Evolutionary conservation across 2,113 vertebrate species (phyloP).

Genomic region (Andinoacara biseriatus): DNA sequence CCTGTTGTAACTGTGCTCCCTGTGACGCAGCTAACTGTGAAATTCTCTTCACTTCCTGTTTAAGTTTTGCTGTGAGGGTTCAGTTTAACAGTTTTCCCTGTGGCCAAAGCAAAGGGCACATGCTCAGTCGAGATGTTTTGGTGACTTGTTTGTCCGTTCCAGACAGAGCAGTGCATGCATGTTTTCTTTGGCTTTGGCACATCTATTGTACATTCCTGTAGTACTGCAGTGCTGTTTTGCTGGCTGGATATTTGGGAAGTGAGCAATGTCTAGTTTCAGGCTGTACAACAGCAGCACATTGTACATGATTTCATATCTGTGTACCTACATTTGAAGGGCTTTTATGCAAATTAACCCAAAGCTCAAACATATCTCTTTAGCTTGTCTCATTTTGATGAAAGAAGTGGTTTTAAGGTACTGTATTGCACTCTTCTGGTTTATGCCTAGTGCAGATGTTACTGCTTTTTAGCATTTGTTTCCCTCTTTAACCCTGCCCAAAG

Average conservation of each 20-base stretch:
- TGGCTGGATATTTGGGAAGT: constrained; percentile 28
- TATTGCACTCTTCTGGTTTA: neutral
- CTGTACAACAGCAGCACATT: neutral
- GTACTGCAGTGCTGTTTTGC: constrained; percentile 17
- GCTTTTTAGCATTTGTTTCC: neutral
- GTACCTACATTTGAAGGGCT: neutral
- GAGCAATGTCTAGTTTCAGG: constrained; percentile 10
- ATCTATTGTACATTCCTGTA: constrained; percentile 19
- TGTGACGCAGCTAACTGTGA: constrained; percentile 46
- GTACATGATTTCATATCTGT: neutral
- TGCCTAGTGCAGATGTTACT: neutral
- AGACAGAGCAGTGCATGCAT: constrained; percentile 23
- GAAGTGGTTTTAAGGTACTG: neutral
- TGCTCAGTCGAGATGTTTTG: constrained; percentile 27
- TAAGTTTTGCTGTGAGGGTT: constrained; percentile 53
- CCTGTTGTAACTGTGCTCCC: constrained; percentile 14
- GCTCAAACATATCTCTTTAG: neutral
- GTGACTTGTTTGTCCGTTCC: constrained; percentile 50
- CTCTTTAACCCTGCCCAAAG: neutral
- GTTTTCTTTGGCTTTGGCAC: constrained; percentile 43
- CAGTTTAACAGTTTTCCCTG: constrained; percentile 65
- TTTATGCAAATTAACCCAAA: neutral
- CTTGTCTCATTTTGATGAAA: neutral
- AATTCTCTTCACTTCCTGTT: constrained; percentile 72
- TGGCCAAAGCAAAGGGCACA: constrained; percentile 38